Base-by-base conservation (phyloP, 2,797 vertebrate genomes). In the Merluccius polli region DNA sequence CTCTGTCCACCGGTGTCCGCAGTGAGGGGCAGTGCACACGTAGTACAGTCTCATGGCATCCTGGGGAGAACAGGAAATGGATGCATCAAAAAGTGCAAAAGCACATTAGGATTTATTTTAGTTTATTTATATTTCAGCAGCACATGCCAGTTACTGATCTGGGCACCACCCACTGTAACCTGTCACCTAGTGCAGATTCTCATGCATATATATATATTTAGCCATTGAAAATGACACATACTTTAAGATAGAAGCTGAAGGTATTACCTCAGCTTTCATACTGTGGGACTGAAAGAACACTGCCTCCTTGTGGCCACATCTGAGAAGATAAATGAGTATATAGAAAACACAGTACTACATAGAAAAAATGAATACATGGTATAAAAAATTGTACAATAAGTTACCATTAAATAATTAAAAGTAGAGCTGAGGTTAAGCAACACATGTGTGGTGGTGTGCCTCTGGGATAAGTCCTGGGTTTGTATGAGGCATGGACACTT, bases 201-300 rank as follows among this genome's bases (percentile, higher is more conserved):
- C 59, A 65, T 65, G 59, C 59, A 4, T 27, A 70, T 70, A 18
- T 11, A 68, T 24, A 24, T 71, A 36, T 71, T 35, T 24, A 36
- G 70, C 4, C 77, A 27, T 27, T 65, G n/a, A 27, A 24, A 27
- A 11, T 65, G 59, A 65, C 11, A 27, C 9, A 12, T 44, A 44
- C 59, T 24, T 52, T 27, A 63, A 59, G 21, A 59, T 8, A 67
- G 21, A 68, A 2, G 31, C 0, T 4, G 31, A 30, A 30, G 68
- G 73, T 0, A 12, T 83, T 91, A 97, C 97, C 96, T 98, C 96
- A 5, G 97, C 96, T 80, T 96, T 95, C 85, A 96, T 96, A 81
- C 96, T 98, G 91, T 98, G 97, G 2, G 97, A 97, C 89, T 98
- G 97, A 93, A 98, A 98, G 80, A 98, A 98, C 74, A 98, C 96